A percentile compares a stretch with the other conserved stretches of the same genome.
Conservation (phyloP, 2,113 vertebrate genomes). For the Sylvietta virens region DNA sequence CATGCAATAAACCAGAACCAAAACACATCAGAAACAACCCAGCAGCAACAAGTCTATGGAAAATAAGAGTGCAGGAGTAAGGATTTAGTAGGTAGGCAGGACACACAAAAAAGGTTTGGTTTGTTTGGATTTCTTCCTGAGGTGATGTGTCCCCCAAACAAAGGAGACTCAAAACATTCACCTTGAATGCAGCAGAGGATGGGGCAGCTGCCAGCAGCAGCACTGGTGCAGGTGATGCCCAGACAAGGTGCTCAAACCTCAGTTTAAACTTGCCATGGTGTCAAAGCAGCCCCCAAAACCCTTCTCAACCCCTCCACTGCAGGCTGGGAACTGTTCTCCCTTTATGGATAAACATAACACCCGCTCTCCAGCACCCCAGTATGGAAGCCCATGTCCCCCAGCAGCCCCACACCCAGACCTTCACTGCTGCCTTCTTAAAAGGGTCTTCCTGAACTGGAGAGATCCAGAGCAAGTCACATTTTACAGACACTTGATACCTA, state of each 20-base stretch:
- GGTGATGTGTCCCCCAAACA: no score
- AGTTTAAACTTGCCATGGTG: accelerated
- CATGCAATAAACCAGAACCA: background rate
- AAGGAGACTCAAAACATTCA: background rate
- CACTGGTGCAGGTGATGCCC: background rate
- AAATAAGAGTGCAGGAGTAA: background rate
- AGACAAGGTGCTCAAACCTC: background rate
- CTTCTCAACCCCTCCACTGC: background rate
- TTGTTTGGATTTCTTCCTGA: background rate
- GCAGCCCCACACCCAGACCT: background rate
- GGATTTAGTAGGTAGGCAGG: background rate
- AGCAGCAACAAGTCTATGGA: no score
- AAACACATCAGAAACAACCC: background rate
- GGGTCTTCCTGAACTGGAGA: background rate
- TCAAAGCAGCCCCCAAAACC: background rate
- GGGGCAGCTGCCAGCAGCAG: background rate
- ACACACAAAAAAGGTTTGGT: background rate
- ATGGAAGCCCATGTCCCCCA: background rate
- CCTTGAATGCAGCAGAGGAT: accelerated
- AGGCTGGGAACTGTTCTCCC: background rate
- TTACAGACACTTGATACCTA: background rate
- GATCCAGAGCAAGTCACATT: background rate
- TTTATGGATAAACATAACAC: accelerated
- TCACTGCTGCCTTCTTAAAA: background rate
- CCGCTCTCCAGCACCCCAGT: background rate